Evolutionary conservation across 1,140 invertebrate species (phyloP), one percentile per base, ranked within the genome.

Genomic region (Bombus sibiricus): DNA sequence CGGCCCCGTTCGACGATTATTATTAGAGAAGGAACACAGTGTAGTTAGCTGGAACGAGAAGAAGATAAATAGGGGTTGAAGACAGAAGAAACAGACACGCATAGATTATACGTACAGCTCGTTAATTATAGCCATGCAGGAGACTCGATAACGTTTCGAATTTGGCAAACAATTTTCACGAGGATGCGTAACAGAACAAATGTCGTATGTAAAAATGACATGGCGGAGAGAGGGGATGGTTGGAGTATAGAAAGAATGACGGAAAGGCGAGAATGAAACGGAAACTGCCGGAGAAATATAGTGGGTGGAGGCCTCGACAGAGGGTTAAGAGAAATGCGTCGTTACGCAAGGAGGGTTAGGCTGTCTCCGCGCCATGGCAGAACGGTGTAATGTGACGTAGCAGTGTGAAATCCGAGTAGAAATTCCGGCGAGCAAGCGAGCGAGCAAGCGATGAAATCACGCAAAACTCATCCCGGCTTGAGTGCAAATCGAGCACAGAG

Each of bases 321-420:
- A 32, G 25, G 32, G 80, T 25, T n/a, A 62, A 43, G 32, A 62
- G 68, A 81, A 57, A 69, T 28, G 22, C 43, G 71, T 62, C 57
- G 77, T 74, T 79, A 64, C 74, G 64, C 59, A 76, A 82, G 66
- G 62, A 66, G 69, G 69, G 75, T 85, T 79, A 62, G 41, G 83
- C 69, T 66, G 77, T 89, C 84, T 72, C 64, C 74, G 68, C 37
- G 81, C 81, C 89, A 83, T 90, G 71, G 73, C 88, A 88, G 90
- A 88, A 88, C 64, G 85, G 87, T 88, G 90, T 90, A 91, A 92
- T 92, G 91, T 92, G 93, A 93, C 90, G 83, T 92, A 92, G 79
- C 91, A 91, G 93, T 92, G 83, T 93, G 93, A 93, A 94, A 90
- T 89, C 90, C 90, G 89, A 81, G 91, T 81, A 86, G 88, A 92